Conservation (phyloP, 2,888 invertebrate genomes). For the Meteorus cinctellus region DNA sequence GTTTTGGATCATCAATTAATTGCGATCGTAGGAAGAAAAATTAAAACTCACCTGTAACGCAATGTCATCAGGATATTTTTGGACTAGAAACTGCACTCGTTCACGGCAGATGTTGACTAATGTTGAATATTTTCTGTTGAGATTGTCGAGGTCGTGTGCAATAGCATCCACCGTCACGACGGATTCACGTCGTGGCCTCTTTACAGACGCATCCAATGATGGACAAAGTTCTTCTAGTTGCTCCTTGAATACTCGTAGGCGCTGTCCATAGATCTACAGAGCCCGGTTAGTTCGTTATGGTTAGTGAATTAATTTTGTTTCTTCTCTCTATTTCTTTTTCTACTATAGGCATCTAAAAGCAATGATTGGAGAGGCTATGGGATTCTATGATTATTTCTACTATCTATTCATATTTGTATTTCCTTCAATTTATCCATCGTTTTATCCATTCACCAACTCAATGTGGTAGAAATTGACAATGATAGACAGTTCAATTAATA, state of each 20-base stretch:
- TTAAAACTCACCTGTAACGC: constrained; percentile 82
- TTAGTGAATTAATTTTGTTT: constrained; percentile 71
- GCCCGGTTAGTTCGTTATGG: constrained; percentile 78
- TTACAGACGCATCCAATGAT: constrained; percentile 80
- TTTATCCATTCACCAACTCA: constrained; percentile 52
- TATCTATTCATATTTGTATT: constrained; percentile 5
- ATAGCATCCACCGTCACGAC: constrained; percentile 82
- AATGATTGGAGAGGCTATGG: constrained; percentile 48
- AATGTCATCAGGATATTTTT: constrained; percentile 82
- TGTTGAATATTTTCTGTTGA: constrained; percentile 86
- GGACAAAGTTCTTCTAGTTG: constrained; percentile 89
- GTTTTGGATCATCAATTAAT: neutral
- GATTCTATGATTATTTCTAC: constrained; percentile 37
- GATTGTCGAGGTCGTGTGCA: constrained; percentile 84
- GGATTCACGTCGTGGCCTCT: constrained; percentile 68
- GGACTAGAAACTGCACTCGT: constrained; percentile 80
- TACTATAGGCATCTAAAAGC: constrained; percentile 64
- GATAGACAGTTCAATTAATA: constrained; percentile 23
- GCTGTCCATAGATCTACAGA: constrained; percentile 88
- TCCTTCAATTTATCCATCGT: neutral
- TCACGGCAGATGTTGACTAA: constrained; percentile 82
- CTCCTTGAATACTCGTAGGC: constrained; percentile 89
- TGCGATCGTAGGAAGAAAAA: neutral
- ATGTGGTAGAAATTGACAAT: constrained; percentile 57
- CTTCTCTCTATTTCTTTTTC: constrained; percentile 50